Base-by-base conservation (phyloP, 1,140 invertebrate species). In the Drosophila chauvacae region DNA sequence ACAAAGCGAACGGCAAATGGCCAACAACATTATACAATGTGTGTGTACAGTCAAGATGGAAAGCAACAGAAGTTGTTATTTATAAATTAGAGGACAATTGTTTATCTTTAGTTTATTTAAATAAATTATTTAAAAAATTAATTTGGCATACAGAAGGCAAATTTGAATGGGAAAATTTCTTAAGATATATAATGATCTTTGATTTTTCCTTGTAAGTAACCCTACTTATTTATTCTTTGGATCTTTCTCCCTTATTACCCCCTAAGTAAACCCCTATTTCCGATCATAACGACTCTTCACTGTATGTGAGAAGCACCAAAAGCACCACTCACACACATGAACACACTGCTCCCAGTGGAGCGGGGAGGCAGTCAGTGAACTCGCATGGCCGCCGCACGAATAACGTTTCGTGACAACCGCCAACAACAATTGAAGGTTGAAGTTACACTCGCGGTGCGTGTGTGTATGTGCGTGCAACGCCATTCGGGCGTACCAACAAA, bases 401-500 rank as follows among this genome's bases (percentile, higher is more conserved):
- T 90, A 90, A 81, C 85, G 86, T 90, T 90, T 90, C 85, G 85
- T 90, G 85, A 90, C 79, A 81, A 77, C 56, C 66, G 70, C 76
- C 77, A 86, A 80, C 84, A 66, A 80, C 86, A 90, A 90, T 90
- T 90, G 85, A 90, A 90, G 85, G 85, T 90, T 90, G 85, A 85
- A 85, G 85, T 87, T 87, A 87, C 84, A 90, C 65, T 73, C 84
- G 71, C 53, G 47, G 51, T 80, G 55, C 41, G 56, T 75, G 72
- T 80, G 50, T 58, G 30, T 62, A 85, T 83, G 84, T 88, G 85
- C 84, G 85, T 90, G 84, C 85, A 88, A 78, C 84, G 84, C 80
- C 84, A 88, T 88, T 88, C 85, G 84, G 84, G 80, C 84, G 84
- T 88, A 88, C 84, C 80, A 77, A 88, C 85, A 87, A 88, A 42